Evolutionary conservation across 2,797 vertebrate genomes (phyloP), one percentile per base, ranked within the genome.

Genomic region (Cyprinella venusta): DNA sequence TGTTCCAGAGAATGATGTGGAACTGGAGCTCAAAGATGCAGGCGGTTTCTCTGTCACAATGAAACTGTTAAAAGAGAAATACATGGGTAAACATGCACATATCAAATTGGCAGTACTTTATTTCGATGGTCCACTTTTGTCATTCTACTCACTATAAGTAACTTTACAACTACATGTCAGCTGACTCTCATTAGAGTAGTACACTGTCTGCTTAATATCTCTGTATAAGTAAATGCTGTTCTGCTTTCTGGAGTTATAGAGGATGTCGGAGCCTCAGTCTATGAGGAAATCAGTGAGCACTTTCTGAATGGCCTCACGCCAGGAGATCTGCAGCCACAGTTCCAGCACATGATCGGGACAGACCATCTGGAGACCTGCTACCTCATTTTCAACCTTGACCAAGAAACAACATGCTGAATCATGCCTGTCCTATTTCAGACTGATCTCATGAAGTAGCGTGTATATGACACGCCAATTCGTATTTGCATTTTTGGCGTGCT

Each of bases 31-130:
- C 16, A 87, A 89, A 70, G 93, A 93, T 67, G 89, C 87, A 8
- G 89, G 87, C 65, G 91, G 91, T 67, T 24, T 92, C 70, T 87
- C 84, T 6, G 64, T 92, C 79, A 93, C 91, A 0, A 88, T 95
- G 83, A 94, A 93, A 89, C 88, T 88, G 40, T 70, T 94, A 70
- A 91, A 89, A 81, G 92, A 93, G 72, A 92, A 89, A 1, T 91
- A 88, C 75, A 90, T 90, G 48, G 92, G 93, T 93, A 89, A 88
- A 80, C 78, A 76, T 70, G 4, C 21, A 68, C 24, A 76, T 52
- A 16, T 33, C 16, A 6, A 63, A 30, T 18, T 30, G 24, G 6
- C 15, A 63, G 6, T 13, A 30, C 59, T 63, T 63, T 16, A 30
- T 30, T 63, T 30, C 0, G 6, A 63, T 16, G 13, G 26, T 30